Percentiles rank a stretch among this genome's conserved stretches.
These are phyloP conservation scores for Platygyra sinensis DNA, from an alignment of 64 coral and sea anemone species.

Conservation along the genomic window DNA sequence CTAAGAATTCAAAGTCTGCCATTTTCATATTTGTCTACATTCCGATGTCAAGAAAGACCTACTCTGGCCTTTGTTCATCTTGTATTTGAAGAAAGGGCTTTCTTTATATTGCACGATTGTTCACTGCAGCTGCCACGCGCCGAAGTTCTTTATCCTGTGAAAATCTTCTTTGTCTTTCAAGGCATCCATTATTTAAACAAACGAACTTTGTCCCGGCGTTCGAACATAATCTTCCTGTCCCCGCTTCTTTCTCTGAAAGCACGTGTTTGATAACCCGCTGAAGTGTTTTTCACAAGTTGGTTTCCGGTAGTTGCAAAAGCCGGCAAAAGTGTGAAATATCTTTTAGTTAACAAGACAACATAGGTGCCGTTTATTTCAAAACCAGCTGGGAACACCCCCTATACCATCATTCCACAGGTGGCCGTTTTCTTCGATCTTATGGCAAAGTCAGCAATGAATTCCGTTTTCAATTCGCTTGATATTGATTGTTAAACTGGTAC, in stretches of 20 bases:
- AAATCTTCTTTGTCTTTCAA: slow-evolving; percentile 9
- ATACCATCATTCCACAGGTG: neutral
- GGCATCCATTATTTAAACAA: slow-evolving; percentile 33
- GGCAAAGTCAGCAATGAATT: neutral
- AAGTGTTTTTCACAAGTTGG: neutral
- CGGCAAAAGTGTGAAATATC: neutral
- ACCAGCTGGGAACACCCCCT: neutral
- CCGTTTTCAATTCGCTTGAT: neutral
- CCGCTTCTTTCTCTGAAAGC: neutral
- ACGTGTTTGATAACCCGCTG: neutral
- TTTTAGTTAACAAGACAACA: neutral
- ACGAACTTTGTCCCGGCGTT: slow-evolving; percentile 3
- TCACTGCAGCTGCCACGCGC: slow-evolving; percentile 32
- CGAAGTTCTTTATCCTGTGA: neutral
- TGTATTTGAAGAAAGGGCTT: neutral
- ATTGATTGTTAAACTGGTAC: no score
- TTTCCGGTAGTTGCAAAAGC: neutral
- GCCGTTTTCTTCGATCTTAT: neutral
- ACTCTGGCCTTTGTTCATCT: neutral
- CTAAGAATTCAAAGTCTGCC: neutral
- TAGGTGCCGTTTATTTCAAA: neutral
- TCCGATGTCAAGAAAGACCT: neutral
- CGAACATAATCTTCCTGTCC: neutral
- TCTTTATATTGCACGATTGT: neutral
- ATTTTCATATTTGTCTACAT: neutral